These are phyloP conservation scores for Syndactyla subalaris DNA, from an alignment of 2,797 vertebrate species.

Conservation along the genomic window DNA sequence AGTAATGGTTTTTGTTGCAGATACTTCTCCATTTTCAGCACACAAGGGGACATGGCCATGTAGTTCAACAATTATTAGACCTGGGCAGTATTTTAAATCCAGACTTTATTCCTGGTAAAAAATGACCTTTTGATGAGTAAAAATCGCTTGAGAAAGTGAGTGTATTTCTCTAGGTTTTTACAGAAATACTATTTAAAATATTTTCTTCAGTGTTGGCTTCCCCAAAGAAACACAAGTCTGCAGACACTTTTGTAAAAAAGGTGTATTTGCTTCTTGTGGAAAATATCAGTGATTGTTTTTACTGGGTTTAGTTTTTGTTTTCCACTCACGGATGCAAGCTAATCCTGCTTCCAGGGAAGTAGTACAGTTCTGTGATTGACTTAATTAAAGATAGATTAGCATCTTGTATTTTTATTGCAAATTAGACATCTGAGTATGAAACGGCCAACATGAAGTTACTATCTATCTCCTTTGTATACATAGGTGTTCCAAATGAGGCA, in stretches of 20 bases:
- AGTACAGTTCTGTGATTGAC: background rate
- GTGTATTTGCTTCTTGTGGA: background rate
- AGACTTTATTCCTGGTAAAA: background rate
- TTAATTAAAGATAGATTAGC: conserved; percentile 22
- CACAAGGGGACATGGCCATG: background rate
- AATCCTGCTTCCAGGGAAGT: background rate
- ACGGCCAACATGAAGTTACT: background rate
- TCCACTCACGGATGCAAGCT: background rate
- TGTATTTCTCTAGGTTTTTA: background rate
- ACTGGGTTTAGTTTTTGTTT: background rate
- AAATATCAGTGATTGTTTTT: background rate
- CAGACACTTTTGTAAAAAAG: background rate
- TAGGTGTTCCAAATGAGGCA: background rate
- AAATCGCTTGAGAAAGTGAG: background rate
- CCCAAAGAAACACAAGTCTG: background rate
- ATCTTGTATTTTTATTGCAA: conserved; percentile 11
- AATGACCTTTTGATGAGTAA: background rate
- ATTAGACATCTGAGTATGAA: background rate
- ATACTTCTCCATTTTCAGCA: background rate
- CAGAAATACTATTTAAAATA: background rate
- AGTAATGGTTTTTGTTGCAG: background rate
- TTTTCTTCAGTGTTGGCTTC: background rate
- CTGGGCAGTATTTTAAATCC: background rate
- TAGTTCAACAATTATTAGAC: background rate
- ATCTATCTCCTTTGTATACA: background rate